Base-by-base conservation (phyloP, 2,797 vertebrate species). In the Caiman crocodilus region DNA sequence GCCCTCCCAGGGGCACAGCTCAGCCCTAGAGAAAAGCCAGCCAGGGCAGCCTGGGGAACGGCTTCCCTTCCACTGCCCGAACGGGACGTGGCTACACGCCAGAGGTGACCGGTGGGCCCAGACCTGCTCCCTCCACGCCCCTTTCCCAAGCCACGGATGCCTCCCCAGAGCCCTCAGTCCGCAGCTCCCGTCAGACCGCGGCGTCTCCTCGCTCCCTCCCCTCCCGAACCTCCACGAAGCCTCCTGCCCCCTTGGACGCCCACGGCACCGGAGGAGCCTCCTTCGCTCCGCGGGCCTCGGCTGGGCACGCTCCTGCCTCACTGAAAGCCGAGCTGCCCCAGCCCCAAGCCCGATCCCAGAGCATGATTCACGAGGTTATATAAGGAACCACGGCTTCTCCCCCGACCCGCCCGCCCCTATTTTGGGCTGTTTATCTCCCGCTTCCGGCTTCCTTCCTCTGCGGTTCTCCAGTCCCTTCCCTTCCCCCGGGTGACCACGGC, bases 161-260 rank as follows among this genome's bases (percentile, higher is more conserved):
- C 26, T 30, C 28, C 17, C 28, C 6, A 15, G 13, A 11, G 20
- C 92, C 96, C 64, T 32, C 42, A 10, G 14, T 2, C 73, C 7
- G 42, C 42, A 9, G n/a, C n/a, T 32, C 65, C 64, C 10, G 63
- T 7, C 21, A 4, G 50, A 32, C 23, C 25, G 23, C 1, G 28
- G 69, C 7, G 67, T 14, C 76, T 60, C 7, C 28, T 1, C 14
- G 6, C 57, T 69, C 79, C 65, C 13, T 10, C 30, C 64, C 88
- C 56, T 35, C 59, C 21, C 25, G 6, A 16, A 28, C 28, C 11
- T 58, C 58, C 23, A 2, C 30, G 65, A 30, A 30, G 26, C 12
- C 10, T 12, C 42, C 6, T 5, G 1, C 1, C 5, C 30, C 1
- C 0, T 0, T 2, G 50, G 21, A 1, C n/a, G 7, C 17, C 50